Percentiles rank a stretch among this genome's conserved stretches.
phyloP scores from a whole-genome alignment of 1,140 invertebrate genomes.

The Saccostrea glomerata region DNA sequence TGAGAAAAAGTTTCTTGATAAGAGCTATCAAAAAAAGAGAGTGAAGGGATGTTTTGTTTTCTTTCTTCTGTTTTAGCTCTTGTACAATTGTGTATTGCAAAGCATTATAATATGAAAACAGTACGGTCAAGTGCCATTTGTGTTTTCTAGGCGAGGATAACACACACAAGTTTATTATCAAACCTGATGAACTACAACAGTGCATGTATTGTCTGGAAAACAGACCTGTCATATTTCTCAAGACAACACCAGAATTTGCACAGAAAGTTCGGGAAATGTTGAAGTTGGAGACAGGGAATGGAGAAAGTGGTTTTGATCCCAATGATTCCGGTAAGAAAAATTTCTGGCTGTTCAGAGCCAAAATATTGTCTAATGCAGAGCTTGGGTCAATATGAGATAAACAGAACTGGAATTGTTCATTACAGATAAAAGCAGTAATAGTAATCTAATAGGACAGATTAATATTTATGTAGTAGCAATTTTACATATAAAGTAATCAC shows the following conservation, averaged over 20 bases:
- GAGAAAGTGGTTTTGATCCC: constrained; percentile 82
- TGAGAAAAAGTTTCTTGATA: no score
- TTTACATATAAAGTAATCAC: no score
- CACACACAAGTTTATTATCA: constrained; percentile 61
- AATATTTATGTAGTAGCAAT: no score
- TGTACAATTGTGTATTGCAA: no score
- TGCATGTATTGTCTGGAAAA: constrained; percentile 85
- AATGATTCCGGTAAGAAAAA: constrained; percentile 82
- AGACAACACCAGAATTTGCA: constrained; percentile 84
- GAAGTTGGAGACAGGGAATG: constrained; percentile 78
- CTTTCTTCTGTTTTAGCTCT: no score
- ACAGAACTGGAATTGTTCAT: no score
- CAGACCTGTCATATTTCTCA: constrained; percentile 89
- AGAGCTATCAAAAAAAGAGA: no score
- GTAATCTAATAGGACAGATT: no score
- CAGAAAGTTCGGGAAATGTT: constrained; percentile 85
- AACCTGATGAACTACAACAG: constrained; percentile 66
- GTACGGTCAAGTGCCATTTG: background rate
- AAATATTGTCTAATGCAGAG: background rate
- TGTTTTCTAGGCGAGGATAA: constrained; percentile 68
- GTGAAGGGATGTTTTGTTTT: no score
- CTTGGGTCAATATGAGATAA: background rate
- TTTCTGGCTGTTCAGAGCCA: constrained; percentile 13
- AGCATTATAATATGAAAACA: no score
- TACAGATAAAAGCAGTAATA: no score